A percentile compares a stretch with the other conserved stretches of the same genome.
Conservation (phyloP, 92 coral and sea anemone genomes). For the Phenganax stokvisi region DNA sequence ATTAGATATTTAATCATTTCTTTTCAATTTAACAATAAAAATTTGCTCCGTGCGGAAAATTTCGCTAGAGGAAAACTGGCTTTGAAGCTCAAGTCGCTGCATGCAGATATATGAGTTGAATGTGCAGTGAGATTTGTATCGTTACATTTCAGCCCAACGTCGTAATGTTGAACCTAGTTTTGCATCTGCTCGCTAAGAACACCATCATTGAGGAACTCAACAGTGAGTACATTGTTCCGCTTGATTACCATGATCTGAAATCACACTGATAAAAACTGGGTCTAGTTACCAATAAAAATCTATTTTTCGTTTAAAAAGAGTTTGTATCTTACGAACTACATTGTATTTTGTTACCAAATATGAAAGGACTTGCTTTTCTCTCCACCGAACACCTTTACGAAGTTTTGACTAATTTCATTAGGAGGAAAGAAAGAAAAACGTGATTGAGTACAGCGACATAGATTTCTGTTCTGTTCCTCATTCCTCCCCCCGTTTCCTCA, state of each 20-base stretch:
- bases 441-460: no score
- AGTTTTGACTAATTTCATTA: no score
- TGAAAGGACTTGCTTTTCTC: no score
- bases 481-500: no score
- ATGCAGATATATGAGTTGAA: neutral
- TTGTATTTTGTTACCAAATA: no score
- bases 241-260: neutral
- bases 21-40: no score
- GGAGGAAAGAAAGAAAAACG: no score
- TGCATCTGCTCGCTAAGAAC: conserved; percentile 66
- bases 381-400: no score
- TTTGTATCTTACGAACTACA: no score
- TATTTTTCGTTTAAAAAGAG: no score
- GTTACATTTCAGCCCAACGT: conserved; percentile 55
- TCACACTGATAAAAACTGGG: neutral
- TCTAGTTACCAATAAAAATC: no score
- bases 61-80: neutral
- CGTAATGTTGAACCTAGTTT: conserved; percentile 57
- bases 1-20: neutral
- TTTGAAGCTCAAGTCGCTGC: neutral
- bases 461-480: no score
- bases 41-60: neutral
- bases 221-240: conserved; percentile 40
- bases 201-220: conserved; percentile 64
- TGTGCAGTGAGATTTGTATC: neutral